phyloP scores from a whole-genome alignment of 2,113 vertebrate species.

The Ancistrus triradiatus region DNA sequence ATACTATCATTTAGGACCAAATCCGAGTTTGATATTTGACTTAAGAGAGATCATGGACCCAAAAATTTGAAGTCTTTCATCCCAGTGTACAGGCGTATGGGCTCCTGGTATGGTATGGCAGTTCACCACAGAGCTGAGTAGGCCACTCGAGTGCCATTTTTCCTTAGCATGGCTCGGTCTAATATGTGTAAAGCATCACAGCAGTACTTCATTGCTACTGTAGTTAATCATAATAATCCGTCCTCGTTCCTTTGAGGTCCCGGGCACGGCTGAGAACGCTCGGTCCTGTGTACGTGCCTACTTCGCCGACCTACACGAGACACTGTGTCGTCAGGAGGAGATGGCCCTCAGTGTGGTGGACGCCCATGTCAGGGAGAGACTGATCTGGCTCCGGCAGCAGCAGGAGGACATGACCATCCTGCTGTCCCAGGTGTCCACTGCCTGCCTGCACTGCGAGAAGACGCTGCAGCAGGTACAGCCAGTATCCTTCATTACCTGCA shows the following conservation, averaged over 20 bases:
- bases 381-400: slow-evolving; percentile 96
- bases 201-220: too few relatives aligned
- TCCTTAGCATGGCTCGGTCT: too few relatives aligned
- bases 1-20: too few relatives aligned
- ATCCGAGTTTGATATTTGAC: too few relatives aligned
- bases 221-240: background rate
- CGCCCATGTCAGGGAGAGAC: slow-evolving; percentile 89
- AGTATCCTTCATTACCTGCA: too few relatives aligned
- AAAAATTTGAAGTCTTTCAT: too few relatives aligned
- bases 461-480: slow-evolving; percentile 93
- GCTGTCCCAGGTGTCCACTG: slow-evolving; percentile 94
- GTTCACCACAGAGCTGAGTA: too few relatives aligned
- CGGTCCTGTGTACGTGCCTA: slow-evolving; percentile 95
- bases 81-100: too few relatives aligned
- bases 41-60: too few relatives aligned
- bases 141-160: too few relatives aligned
- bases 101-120: too few relatives aligned
- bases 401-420: slow-evolving; percentile 99
- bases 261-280: slow-evolving; percentile 92
- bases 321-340: slow-evolving; percentile 95
- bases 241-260: slow-evolving; percentile 66
- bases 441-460: slow-evolving; percentile 96
- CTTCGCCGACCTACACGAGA: slow-evolving; percentile 96
- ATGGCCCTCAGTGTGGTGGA: slow-evolving; percentile 98
- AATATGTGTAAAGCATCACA: too few relatives aligned